Percentiles rank a stretch among this genome's conserved stretches.
These are phyloP conservation scores for Brachionus sp. DNA, from an alignment of 1,140 invertebrate species.

Conservation along the genomic window DNA sequence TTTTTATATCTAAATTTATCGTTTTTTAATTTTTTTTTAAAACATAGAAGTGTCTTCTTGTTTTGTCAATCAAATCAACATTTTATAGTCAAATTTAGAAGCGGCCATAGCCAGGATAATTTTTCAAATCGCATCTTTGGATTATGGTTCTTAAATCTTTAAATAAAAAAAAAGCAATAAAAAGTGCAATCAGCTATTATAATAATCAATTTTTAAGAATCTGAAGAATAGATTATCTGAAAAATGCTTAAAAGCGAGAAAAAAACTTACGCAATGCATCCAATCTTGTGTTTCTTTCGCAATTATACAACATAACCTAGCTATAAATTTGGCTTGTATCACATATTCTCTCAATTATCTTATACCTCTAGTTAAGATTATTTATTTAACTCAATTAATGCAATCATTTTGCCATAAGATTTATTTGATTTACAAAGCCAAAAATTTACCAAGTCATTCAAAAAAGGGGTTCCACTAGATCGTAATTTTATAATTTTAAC, in stretches of 20 bases:
- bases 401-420: neutral
- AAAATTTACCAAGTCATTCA: neutral
- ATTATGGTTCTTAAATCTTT: neutral
- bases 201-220: slow-evolving; percentile 1
- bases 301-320: neutral
- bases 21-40: no score
- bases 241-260: neutral
- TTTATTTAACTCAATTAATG: neutral
- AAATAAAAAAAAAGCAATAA: neutral
- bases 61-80: no score
- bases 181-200: neutral
- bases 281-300: neutral
- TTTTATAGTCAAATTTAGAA: neutral
- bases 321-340: neutral
- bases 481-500: neutral
- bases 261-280: neutral
- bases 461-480: neutral
- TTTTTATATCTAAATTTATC: no score
- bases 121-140: neutral
- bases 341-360: neutral
- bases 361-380: neutral
- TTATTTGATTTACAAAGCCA: neutral
- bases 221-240: neutral
- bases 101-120: neutral
- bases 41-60: no score